Conservation (phyloP, 2,888 invertebrate species). For the Drosophila limbata region DNA sequence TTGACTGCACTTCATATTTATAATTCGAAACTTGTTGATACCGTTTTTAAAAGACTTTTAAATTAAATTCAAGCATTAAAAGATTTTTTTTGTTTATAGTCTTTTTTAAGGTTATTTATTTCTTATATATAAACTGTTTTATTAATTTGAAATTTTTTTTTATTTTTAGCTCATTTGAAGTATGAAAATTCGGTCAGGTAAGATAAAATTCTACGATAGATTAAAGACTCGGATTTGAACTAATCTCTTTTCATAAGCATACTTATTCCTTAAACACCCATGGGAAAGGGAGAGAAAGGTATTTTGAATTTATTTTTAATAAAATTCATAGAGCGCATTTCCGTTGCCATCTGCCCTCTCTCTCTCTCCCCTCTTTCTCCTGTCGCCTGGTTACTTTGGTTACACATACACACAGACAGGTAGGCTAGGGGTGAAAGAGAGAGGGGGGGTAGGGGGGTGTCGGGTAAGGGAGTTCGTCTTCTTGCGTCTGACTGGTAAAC, state of each 20-base stretch:
- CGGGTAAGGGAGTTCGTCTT: not conserved
- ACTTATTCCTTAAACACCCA: not conserved
- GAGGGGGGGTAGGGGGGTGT: not conserved
- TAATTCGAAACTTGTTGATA: too few relatives aligned
- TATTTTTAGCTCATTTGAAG: too few relatives aligned
- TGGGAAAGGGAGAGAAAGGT: not conserved
- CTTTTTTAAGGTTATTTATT: too few relatives aligned
- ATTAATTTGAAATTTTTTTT: too few relatives aligned
- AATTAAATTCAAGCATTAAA: too few relatives aligned
- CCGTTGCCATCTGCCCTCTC: constrained; percentile 17
- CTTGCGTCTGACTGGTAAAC: constrained; percentile 31
- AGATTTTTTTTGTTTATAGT: too few relatives aligned
- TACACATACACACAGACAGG: constrained; percentile 4
- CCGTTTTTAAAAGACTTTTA: too few relatives aligned
- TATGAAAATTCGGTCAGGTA: too few relatives aligned
- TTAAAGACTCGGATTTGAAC: not conserved
- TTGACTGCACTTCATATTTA: too few relatives aligned
- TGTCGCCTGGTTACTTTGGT: constrained; percentile 26
- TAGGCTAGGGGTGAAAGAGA: too few relatives aligned
- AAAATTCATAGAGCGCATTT: constrained; percentile 57
- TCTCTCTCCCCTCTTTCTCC: not conserved
- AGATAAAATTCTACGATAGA: too few relatives aligned
- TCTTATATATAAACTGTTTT: too few relatives aligned
- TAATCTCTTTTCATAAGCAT: not conserved
- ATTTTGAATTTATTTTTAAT: constrained; percentile 44